Conservation (phyloP, 2,797 vertebrate species). For the Phaenicophaeus curvirostris region DNA sequence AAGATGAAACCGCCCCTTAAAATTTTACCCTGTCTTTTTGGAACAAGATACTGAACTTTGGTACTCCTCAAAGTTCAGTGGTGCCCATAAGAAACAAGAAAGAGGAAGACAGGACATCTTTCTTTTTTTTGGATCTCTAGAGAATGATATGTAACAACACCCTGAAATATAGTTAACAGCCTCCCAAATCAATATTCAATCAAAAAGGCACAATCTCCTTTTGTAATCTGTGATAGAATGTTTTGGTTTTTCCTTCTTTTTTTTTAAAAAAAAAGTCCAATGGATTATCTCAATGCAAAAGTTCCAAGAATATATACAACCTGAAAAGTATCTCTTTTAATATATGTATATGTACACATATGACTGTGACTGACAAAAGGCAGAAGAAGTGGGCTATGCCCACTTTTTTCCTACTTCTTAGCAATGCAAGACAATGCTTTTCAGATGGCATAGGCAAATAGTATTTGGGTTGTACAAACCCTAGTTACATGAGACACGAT, state of each 20-base stretch:
- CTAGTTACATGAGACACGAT: not conserved
- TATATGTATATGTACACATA: not conserved
- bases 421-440: not conserved
- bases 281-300: constrained; percentile 60
- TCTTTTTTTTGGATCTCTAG: constrained; percentile 38
- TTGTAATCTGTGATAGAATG: constrained; percentile 56
- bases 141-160: constrained; percentile 30
- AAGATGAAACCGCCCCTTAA: not conserved
- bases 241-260: constrained; percentile 18
- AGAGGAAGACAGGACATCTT: constrained; percentile 5
- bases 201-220: constrained; percentile 39
- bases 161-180: not conserved
- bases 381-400: not conserved
- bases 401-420: not conserved
- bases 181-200: not conserved
- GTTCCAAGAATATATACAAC: constrained; percentile 46
- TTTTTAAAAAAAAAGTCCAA: not conserved
- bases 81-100: not conserved
- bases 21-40: not conserved
- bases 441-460: not conserved
- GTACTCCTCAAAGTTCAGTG: not conserved
- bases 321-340: not conserved
- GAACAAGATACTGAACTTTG: not conserved
- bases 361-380: constrained; percentile 4
- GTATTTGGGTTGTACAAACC: not conserved